Evolutionary conservation across 1,140 invertebrate species (phyloP).

Genomic region (Ceratitis capitata): DNA sequence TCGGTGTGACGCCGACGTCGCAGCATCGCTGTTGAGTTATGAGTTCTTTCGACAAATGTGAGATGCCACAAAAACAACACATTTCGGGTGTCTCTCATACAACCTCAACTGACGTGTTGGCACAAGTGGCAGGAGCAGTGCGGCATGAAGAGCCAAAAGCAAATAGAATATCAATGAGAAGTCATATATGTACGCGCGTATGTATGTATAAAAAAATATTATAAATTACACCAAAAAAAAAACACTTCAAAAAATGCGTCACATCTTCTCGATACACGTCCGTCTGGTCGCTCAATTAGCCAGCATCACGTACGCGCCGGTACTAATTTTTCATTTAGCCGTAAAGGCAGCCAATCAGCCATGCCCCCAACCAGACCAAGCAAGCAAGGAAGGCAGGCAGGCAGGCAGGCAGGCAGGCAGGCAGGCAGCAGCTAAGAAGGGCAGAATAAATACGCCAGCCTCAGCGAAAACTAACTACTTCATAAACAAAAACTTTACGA

Average conservation of each 20-base stretch:
- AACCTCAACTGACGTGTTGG: not conserved
- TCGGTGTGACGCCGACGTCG: not conserved
- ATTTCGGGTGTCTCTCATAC: not conserved
- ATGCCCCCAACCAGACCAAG: not conserved
- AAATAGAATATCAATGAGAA: not conserved
- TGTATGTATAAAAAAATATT: not conserved
- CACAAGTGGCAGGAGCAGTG: not conserved
- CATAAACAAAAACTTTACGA: slow-evolving; percentile 17
- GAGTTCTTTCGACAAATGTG: not conserved
- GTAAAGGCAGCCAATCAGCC: not conserved
- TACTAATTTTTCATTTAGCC: slow-evolving; percentile 36
- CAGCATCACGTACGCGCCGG: not conserved
- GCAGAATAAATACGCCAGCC: not conserved
- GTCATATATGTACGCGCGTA: too few species aligned
- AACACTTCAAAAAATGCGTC: too few species aligned
- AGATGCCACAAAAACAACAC: not conserved
- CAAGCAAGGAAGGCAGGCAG: not conserved
- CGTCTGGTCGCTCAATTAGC: slow-evolving; percentile 18
- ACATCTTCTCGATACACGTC: not conserved
- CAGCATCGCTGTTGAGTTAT: slow-evolving; percentile 27
- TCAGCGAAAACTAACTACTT: slow-evolving; percentile 8
- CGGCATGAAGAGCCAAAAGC: too few species aligned
- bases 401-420: not conserved
- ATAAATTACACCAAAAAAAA: not conserved
- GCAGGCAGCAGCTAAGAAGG: not conserved